A percentile compares a stretch with the other conserved stretches of the same genome.
phyloP scores from a whole-genome alignment of 2,797 vertebrate genomes.

The Danionella dracula region DNA sequence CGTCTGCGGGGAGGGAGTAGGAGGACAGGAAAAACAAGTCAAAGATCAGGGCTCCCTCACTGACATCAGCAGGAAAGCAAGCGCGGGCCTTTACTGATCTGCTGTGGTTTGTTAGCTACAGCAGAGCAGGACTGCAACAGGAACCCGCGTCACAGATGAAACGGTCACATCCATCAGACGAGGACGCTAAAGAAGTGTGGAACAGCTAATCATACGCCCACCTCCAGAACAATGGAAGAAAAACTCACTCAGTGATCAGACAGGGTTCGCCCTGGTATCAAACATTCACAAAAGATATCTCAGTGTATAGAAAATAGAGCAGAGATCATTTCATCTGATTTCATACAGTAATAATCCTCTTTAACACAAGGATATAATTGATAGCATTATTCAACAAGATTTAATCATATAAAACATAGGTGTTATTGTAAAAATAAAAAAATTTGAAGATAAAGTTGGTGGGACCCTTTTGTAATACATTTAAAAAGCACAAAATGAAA shows the following conservation, averaged over 20 bases:
- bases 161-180: conserved; percentile 15
- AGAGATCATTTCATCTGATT: too few relatives aligned
- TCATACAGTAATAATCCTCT: too few relatives aligned
- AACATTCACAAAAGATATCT: too few relatives aligned
- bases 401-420: too few relatives aligned
- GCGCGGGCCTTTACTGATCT: neutral
- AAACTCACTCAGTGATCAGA: neutral
- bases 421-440: too few relatives aligned
- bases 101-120: neutral
- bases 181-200: conserved; percentile 7
- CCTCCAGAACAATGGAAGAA: neutral
- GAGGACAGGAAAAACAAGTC: neutral
- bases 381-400: too few relatives aligned
- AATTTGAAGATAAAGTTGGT: too few relatives aligned
- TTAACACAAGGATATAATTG: too few relatives aligned
- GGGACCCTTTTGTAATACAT: too few relatives aligned
- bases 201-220: conserved; percentile 2
- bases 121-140: neutral
- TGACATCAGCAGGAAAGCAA: neutral
- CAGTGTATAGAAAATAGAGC: too few relatives aligned
- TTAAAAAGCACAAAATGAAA: too few relatives aligned
- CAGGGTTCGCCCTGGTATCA: neutral
- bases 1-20: conserved; percentile 28
- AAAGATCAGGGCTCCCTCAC: conserved; percentile 13
- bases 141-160: neutral